Evolutionary conservation across 2,888 invertebrate genomes (phyloP), one percentile per base, ranked within the genome.

Genomic region (Neoaliturus tenellus): DNA sequence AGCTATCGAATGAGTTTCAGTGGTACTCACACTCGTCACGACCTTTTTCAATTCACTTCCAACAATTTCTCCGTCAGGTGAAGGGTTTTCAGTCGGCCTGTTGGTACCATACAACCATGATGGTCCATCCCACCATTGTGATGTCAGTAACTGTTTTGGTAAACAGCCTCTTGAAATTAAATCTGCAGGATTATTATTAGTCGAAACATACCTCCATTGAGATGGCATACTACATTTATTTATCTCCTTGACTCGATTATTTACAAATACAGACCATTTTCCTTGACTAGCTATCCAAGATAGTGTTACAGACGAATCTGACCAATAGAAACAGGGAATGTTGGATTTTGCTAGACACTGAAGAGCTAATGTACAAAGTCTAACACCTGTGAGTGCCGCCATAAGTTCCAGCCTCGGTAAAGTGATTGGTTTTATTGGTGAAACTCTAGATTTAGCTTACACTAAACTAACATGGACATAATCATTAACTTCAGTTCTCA

Each of bases 61-160:
- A 69, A 33, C 33, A 33, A 33, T 35, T 6, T 35, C 35, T 17
- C 10, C 33, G 35, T 69, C 35, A 33, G 69, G 69, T 33, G 33
- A 69, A 17, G 88, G 88, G 10, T 84, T 17, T 33, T 85, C 81
- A 17, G 33, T 33, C 17, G 35, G 69, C 69, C 35, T 33, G 23
- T 81, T 44, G 6, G 80, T 12, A 35, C 62, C 35, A 55, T 71
- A 78, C 25, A 89, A 82, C 89, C 89, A 89, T 10, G 58, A 25
- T 10, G 88, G 89, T 17, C 88, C 88, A 84, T 87, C 84, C 89
- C 88, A 89, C 89, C 89, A 89, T 85, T 83, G 71, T 6, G 87
- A 86, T 31, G 88, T 82, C 6, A 88, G 6, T 4, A 89, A 85
- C 25, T 87, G 83, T 58, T 85, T 62, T 4, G 87, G 84, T 8